phyloP scores from a whole-genome alignment of 2,797 vertebrate genomes.

The Sciurus carolinensis region DNA sequence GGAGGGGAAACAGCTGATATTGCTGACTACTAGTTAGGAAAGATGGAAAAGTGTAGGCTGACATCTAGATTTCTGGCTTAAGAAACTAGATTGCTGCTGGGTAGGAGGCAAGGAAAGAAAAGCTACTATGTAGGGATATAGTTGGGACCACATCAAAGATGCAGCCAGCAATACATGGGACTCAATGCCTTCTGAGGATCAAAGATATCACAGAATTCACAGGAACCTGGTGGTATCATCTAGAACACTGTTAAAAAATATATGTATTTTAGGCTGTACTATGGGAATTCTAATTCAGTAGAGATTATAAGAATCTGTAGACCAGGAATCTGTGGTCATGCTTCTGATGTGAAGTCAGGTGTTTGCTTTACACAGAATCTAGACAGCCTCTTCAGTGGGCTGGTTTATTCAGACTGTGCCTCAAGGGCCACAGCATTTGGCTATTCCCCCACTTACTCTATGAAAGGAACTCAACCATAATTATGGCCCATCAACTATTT shows the following conservation, averaged over 20 bases:
- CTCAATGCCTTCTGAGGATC: background rate
- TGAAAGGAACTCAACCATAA: background rate
- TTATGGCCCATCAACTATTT: background rate
- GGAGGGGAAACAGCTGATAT: background rate
- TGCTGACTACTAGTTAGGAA: background rate
- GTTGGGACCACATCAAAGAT: background rate
- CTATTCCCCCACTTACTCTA: background rate
- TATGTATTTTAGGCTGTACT: background rate
- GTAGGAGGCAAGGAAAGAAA: background rate
- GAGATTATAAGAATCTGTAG: background rate
- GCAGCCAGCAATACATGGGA: no score
- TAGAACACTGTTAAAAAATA: background rate
- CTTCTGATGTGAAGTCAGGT: background rate
- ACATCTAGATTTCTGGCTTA: background rate
- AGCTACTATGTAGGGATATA: background rate
- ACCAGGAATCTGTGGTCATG: background rate
- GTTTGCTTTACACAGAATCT: background rate
- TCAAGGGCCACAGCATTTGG: background rate
- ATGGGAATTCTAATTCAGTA: background rate
- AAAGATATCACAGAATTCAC: background rate
- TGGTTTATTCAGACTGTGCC: background rate
- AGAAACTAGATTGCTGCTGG: background rate
- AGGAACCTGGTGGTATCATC: background rate
- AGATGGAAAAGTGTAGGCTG: background rate
- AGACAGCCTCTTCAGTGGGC: background rate